Percentiles rank a stretch among this genome's conserved stretches.
Conservation (phyloP, 2,888 invertebrate species). For the Liodrosophila aerea region DNA sequence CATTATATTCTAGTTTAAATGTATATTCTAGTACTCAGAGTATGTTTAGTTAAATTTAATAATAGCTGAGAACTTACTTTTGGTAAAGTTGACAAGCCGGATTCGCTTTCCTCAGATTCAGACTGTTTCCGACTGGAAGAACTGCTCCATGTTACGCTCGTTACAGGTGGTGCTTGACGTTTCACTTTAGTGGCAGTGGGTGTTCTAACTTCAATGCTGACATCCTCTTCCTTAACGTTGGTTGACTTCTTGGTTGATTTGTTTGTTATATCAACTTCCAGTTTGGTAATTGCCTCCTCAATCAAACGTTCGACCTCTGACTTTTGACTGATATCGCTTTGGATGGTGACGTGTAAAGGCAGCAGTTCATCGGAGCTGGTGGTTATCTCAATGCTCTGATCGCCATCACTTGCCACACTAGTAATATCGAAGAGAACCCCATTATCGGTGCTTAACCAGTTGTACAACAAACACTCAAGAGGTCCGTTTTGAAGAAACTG, state of each 20-base stretch:
- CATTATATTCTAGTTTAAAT: not conserved
- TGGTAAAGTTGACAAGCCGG: constrained; percentile 70
- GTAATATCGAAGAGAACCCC: constrained; percentile 75
- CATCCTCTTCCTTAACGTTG: constrained; percentile 45
- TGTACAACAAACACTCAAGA: constrained; percentile 77
- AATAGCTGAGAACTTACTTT: constrained; percentile 63
- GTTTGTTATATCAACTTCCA: constrained; percentile 64
- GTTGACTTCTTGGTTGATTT: constrained; percentile 33
- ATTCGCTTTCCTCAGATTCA: constrained; percentile 74
- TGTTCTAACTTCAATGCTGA: constrained; percentile 24
- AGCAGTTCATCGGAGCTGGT: constrained; percentile 30
- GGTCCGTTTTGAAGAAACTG: constrained; percentile 71
- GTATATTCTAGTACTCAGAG: not conserved
- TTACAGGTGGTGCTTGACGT: constrained; percentile 53
- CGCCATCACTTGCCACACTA: constrained; percentile 35
- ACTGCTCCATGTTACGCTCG: constrained; percentile 38
- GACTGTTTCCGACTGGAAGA: constrained; percentile 66
- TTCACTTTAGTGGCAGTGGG: constrained; percentile 49
- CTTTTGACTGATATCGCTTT: constrained; percentile 52
- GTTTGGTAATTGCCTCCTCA: constrained; percentile 72
- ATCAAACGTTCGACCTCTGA: constrained; percentile 64
- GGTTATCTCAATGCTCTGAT: constrained; percentile 61
- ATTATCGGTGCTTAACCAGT: constrained; percentile 77
- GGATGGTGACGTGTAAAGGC: constrained; percentile 18
- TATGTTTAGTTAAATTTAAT: not conserved